Base-by-base conservation (phyloP, 1,140 invertebrate species). In the Conopomorpha cramerella region DNA sequence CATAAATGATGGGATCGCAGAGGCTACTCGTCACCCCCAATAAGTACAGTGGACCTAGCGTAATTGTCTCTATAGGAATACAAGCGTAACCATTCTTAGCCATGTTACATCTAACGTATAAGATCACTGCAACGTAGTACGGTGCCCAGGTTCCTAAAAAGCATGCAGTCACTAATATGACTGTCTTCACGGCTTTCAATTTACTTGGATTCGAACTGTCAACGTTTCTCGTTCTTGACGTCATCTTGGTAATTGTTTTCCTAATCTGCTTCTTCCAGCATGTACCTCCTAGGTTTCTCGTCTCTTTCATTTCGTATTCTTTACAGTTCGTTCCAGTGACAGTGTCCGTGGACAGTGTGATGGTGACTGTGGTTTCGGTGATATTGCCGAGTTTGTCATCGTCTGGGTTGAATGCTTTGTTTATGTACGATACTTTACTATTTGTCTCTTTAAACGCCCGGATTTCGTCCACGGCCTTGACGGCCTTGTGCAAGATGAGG, bases 1-100 rank as follows among this genome's bases (percentile, higher is more conserved):
- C 82, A 53, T 86, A 86, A 36, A 86, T 84, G 17, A 85, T 62
- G 2, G 84, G 84, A 60, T 86, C 85, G 25, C 86, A 55, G 12
- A 82, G 56, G 31, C 80, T 82, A 52, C 84, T 85, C 32, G 74
- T 57, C 47, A 84, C 82, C 12, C 80, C 79, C 6, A 81, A 51
- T 26, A 79, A 66, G 3, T 67, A 58, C 28, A 79, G 41, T 10
- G 77, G 77, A 47, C 62, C 62, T 1, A 66, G 66, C 8, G 78
- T 60, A 6, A 73, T 44, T n/a, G 64, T 40, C 25, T 45, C 44
- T 11, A 78, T 32, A 4, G 36, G 47, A 27, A 60, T 51, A 36
- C 70, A 76, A 15, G 28, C 38, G 26, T 49, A 23, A 3, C 44
- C 47, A 1, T 38, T 37, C 8, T 31, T 25, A 14, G 57, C 36